Evolutionary conservation across 2,888 invertebrate genomes (phyloP).

Genomic region (Adelphocoris suturalis): DNA sequence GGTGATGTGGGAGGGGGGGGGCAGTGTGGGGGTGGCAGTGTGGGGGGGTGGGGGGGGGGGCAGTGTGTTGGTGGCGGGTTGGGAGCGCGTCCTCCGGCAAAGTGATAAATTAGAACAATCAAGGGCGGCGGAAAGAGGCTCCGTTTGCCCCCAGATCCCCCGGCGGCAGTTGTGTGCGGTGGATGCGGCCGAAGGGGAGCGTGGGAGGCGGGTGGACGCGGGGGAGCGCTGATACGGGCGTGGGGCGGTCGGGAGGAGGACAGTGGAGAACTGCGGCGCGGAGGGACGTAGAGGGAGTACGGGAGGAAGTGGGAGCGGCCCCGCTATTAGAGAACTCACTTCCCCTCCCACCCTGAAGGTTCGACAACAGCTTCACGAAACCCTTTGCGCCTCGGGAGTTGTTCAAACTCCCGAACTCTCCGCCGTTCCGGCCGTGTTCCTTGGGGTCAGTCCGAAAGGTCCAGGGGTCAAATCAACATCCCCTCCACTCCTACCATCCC

Average conservation of each 20-base stretch:
- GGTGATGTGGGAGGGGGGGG: background rate
- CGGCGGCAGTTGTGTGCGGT: slow-evolving; percentile 38
- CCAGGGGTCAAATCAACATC: background rate
- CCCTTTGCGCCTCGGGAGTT: background rate
- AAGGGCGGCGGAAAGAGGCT: slow-evolving; percentile 34
- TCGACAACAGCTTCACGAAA: background rate
- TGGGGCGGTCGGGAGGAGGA: no score
- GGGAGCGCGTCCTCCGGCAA: background rate
- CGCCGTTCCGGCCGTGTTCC: background rate
- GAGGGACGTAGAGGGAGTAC: no score
- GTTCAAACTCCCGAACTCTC: background rate
- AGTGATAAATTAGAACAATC: slow-evolving; percentile 44
- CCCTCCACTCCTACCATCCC: background rate
- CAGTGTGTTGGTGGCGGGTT: background rate
- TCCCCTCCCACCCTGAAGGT: background rate
- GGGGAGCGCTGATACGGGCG: no score
- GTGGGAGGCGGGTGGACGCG: no score
- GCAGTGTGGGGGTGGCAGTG: background rate
- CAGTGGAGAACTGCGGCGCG: background rate
- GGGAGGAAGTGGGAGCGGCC: background rate
- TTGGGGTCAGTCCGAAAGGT: background rate
- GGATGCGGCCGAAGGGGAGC: background rate
- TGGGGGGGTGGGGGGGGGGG: background rate
- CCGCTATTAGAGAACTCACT: background rate
- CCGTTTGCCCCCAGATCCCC: slow-evolving; percentile 31